A percentile compares a stretch with the other conserved stretches of the same genome.
phyloP scores from a whole-genome alignment of 2,113 vertebrate genomes.

The Gymnocephalus cernua region DNA sequence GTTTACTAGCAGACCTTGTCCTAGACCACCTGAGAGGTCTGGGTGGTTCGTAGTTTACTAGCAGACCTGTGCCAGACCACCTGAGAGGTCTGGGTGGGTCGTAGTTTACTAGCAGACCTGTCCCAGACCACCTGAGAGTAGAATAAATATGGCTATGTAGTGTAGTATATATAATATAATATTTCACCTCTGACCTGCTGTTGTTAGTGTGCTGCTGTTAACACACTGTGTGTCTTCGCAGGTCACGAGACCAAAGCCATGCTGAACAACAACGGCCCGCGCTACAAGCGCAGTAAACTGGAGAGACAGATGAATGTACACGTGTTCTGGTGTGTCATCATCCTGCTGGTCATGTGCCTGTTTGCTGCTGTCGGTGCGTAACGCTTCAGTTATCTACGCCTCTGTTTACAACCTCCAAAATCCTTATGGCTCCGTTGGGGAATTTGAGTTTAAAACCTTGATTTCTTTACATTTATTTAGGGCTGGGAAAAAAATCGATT shows the following conservation, averaged over 20 bases:
- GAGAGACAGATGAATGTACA: conserved; percentile 96
- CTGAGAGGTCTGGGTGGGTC: too few relatives aligned
- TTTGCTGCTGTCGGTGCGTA: conserved; percentile 93
- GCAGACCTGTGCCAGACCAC: too few relatives aligned
- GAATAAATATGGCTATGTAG: too few relatives aligned
- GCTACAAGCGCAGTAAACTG: conserved; percentile 97
- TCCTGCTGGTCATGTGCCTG: conserved; percentile 95
- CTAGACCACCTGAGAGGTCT: too few relatives aligned
- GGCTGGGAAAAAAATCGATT: too few relatives aligned
- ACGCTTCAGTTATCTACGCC: background rate
- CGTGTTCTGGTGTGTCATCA: conserved; percentile 97
- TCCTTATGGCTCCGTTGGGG: background rate
- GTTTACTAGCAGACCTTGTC: too few relatives aligned
- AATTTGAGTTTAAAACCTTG: background rate
- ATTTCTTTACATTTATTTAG: background rate
- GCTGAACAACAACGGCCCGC: conserved; percentile 97
- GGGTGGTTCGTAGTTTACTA: too few relatives aligned
- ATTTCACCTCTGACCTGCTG: conserved; percentile 6
- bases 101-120: too few relatives aligned
- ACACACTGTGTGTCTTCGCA: conserved; percentile 62
- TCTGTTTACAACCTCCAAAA: background rate
- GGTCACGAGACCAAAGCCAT: conserved; percentile 99
- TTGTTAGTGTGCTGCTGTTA: background rate
- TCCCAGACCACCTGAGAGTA: too few relatives aligned
- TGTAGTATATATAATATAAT: too few relatives aligned